phyloP scores from a whole-genome alignment of 2,888 invertebrate genomes.

The Bembecia ichneumoniformis region DNA sequence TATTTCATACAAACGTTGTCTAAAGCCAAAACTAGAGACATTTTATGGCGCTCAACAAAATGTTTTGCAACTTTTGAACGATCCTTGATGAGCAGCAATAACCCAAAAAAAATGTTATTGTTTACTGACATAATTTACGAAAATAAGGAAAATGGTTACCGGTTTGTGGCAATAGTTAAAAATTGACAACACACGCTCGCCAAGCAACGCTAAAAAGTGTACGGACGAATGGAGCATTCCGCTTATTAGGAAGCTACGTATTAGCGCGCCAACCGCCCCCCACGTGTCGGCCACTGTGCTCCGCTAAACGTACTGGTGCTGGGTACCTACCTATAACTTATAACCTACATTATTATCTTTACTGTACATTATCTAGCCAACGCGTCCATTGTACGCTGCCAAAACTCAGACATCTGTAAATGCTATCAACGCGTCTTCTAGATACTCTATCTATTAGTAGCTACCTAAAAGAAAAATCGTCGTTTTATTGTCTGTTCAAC shows the following conservation, averaged over 20 bases:
- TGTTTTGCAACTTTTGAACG: too few species aligned
- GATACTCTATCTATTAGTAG: too few species aligned
- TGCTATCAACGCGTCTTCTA: not conserved
- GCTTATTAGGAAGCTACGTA: slow-evolving; percentile 64
- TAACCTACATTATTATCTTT: not conserved
- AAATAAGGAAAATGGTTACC: slow-evolving; percentile 1
- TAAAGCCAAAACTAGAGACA: too few species aligned
- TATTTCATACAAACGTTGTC: too few species aligned
- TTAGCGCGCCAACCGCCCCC: slow-evolving; percentile 39
- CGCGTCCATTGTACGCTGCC: not conserved
- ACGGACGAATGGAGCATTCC: slow-evolving; percentile 5
- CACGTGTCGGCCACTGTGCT: slow-evolving; percentile 38
- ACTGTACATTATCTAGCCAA: not conserved
- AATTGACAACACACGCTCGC: too few species aligned
- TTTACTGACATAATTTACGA: slow-evolving; percentile 1
- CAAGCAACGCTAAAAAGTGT: slow-evolving; percentile 1
- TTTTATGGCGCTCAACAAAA: too few species aligned
- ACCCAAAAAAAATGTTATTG: too few species aligned
- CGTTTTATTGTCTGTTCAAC: too few species aligned
- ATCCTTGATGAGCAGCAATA: too few species aligned
- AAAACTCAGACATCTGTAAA: not conserved
- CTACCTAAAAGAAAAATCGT: too few species aligned
- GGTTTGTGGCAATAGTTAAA: not conserved
- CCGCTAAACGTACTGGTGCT: too few species aligned
- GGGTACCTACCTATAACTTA: not conserved